Evolutionary conservation across 2,797 vertebrate species (phyloP), one percentile per base, ranked within the genome.

Genomic region (Eutrigla gurnardus): DNA sequence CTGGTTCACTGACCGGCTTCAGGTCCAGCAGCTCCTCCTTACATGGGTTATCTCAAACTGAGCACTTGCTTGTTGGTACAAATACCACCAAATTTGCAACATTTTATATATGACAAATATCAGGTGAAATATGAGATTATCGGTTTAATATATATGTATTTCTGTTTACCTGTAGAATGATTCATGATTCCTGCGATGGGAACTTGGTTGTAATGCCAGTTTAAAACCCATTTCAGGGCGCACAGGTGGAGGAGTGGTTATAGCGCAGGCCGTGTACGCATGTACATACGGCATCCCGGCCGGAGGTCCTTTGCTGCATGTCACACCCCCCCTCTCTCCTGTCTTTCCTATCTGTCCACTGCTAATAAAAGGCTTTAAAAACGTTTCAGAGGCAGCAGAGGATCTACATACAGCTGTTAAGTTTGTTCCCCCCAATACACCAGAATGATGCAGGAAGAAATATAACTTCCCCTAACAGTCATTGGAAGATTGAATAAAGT

Each of bases 371-470:
- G 25, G 25, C 25, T 25, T 25, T 25, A 25, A 25, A 25, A 25
- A 25, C 25, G 9, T 70, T 66, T 71, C 59, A n/a, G 66, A 80
- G n/a, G 57, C 32, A 65, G 68, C 32, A 65, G 12, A 62, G 32
- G 18, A 46, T 61, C 46, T 52, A n/a, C 7, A 64, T 11, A 11
- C 40, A 61, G 10, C 8, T 15, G 14, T 43, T 25, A 32, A 37
- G 8, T 47, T 11, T 53, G 46, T 54, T 5, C 37, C 43, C 37
- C 43, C 5, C 5, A 14, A 11, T 52, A 47, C 58, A 65, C 18
- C 57, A 77, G 59, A 64, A 63, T 17, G 64, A 79, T 18, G 65
- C 39, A 33, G 57, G 78, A 60, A 73, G 75, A 83, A 69, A 64
- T 76, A 3, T 4, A 65, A 66, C 25, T 69, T 57, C 42, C 50